Percentiles rank a stretch among this genome's conserved stretches.
Evolutionary conservation across 2,113 vertebrate species (phyloP).

Genomic region (Sciurus niger): DNA sequence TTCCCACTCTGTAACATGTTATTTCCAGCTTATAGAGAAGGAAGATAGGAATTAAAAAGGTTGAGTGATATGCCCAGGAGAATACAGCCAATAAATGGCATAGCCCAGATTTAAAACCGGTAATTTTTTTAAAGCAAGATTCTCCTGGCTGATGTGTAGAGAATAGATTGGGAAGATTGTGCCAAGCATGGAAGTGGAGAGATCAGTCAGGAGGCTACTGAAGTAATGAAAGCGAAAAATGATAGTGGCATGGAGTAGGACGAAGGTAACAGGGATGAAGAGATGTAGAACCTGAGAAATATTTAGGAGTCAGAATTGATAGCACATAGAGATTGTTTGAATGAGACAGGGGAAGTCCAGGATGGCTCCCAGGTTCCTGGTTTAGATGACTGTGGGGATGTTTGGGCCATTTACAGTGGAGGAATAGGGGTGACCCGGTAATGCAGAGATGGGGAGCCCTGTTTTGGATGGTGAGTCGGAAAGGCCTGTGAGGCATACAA

Average conservation of each 20-base stretch:
- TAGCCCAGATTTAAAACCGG: not conserved
- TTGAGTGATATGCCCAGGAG: not conserved
- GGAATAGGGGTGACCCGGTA: not conserved
- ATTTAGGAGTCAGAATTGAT: not conserved
- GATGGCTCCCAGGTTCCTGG: not conserved
- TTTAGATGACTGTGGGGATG: not conserved
- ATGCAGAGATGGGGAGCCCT: not conserved
- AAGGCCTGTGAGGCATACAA: not conserved
- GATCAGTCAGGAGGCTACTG: not conserved
- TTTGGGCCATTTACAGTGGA: not conserved
- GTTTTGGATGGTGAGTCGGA: not conserved
- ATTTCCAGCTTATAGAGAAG: conserved; percentile 33
- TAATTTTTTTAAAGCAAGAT: not conserved
- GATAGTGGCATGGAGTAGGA: not conserved
- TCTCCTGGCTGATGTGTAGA: not conserved
- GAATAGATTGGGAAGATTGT: not conserved
- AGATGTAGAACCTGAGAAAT: not conserved
- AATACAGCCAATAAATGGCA: not conserved
- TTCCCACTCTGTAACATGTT: not conserved
- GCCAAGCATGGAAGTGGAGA: not conserved
- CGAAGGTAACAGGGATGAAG: not conserved
- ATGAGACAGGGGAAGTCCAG: not conserved
- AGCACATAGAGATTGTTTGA: not conserved
- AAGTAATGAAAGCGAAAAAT: not conserved
- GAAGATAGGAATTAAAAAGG: not conserved